phyloP scores from a whole-genome alignment of 2,113 vertebrate species.

The Formicarius rufipectus region DNA sequence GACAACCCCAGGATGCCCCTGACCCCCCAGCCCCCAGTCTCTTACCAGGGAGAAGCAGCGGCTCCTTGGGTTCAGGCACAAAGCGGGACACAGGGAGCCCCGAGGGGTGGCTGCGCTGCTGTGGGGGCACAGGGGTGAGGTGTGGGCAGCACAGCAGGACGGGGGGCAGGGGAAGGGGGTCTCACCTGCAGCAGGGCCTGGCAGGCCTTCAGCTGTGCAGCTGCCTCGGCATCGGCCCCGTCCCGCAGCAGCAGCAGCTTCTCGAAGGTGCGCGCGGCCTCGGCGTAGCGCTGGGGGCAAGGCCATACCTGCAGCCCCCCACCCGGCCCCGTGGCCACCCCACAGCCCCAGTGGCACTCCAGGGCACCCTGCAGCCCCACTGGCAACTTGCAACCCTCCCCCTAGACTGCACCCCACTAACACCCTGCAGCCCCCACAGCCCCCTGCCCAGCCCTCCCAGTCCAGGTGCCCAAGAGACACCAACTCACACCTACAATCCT shows the following conservation, averaged over 20 bases:
- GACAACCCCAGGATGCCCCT: accelerated
- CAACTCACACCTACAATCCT: too few species aligned
- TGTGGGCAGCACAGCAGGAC: neutral
- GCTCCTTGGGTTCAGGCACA: neutral
- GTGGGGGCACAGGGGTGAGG: neutral
- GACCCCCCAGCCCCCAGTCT: neutral
- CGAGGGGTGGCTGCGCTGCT: neutral
- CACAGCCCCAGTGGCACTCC: neutral
- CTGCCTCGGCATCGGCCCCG: conserved; percentile 55
- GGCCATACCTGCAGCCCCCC: neutral
- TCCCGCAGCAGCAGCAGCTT: conserved; percentile 73
- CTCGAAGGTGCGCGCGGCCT: conserved; percentile 76
- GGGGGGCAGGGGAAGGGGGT: neutral
- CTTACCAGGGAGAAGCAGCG: neutral
- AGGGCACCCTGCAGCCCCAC: too few species aligned
- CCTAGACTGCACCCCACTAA: neutral
- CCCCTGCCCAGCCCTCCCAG: neutral
- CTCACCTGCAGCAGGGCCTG: neutral
- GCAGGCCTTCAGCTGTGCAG: conserved; percentile 74
- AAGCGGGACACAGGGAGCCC: accelerated
- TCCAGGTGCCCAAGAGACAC: neutral
- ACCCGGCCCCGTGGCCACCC: neutral
- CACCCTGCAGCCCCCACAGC: neutral
- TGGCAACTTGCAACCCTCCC: neutral
- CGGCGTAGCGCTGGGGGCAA: conserved; percentile 72